These are phyloP conservation scores for Uria lomvia DNA, from an alignment of 2,113 vertebrate species.

Conservation along the genomic window DNA sequence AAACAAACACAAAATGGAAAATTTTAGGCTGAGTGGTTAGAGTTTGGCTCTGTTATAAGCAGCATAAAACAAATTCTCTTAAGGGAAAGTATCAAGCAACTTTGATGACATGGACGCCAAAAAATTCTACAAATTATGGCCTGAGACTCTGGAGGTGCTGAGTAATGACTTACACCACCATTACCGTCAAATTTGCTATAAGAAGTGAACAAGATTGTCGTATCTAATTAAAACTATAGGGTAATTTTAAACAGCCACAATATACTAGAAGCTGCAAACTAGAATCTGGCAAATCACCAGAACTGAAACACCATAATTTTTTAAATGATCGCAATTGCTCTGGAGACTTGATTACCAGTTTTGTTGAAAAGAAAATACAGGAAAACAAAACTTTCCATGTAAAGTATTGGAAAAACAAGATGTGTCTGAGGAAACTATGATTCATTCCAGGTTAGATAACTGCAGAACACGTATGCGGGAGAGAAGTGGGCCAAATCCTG, in stretches of 20 bases:
- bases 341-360: background rate
- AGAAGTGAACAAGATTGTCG: background rate
- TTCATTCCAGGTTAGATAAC: conserved; percentile 61
- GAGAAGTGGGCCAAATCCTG: conserved; percentile 40
- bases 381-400: conserved; percentile 20
- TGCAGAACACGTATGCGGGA: background rate
- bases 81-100: background rate
- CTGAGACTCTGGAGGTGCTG: conserved; percentile 25
- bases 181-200: background rate
- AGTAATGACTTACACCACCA: conserved; percentile 14
- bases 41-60: conserved; percentile 1
- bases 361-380: background rate
- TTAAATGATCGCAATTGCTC: background rate
- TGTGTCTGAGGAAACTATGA: conserved; percentile 16
- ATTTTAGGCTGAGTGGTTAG: conserved; percentile 17
- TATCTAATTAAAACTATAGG: background rate
- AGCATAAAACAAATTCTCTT: conserved; percentile 8
- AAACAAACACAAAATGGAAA: background rate
- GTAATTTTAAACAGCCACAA: background rate
- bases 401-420: conserved; percentile 27
- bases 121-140: conserved; percentile 9
- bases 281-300: background rate
- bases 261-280: background rate
- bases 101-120: background rate
- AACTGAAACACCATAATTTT: background rate